Evolutionary conservation across 2,113 vertebrate species (phyloP), one percentile per base, ranked within the genome.

Genomic region (Hemichromis elongatus): DNA sequence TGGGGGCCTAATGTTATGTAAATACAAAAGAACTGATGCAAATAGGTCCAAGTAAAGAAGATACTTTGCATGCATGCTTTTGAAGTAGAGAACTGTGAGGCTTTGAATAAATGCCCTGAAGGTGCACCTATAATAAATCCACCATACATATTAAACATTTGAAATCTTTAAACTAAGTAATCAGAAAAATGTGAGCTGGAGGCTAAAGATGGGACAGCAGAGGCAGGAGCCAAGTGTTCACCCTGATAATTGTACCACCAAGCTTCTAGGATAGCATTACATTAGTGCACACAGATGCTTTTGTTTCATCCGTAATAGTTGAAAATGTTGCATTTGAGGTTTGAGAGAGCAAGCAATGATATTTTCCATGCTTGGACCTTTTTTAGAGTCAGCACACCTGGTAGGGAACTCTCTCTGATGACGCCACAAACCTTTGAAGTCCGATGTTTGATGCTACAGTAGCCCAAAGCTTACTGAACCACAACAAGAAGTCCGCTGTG

Each of bases 401-500:
- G 33, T 26, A 21, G 79, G 82, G 89, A 85, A 91, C 68, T 87
- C 86, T 90, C 87, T 91, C 56, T 82, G 85, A 90, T 90, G 92
- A 92, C 54, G 84, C 57, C 86, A 81, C n/a, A 16, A 28, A 55
- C 66, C 83, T 91, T 92, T 92, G 90, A 91, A 92, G 85, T 57
- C 40, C 5, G 13, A 33, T 40, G 18, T 92, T 92, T 87, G 84
- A 92, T 91, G 82, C 85, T 33, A 47, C 54, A 12, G 37, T 18
- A 2, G 26, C 53, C 83, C 47, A 40, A 77, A 59, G 82, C 89
- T 75, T 1, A 13, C 63, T 10, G 79, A 88, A 73, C 59, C 83
- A 54, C 78, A 40, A 52, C 78, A 55, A 21, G 6, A 5, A 40
- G 82, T 50, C 80, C 21, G 57, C 82, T 83, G 53, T 16, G 78